These are phyloP conservation scores for Hystrix brachyura DNA, from an alignment of 2,113 vertebrate species.

Conservation along the genomic window DNA sequence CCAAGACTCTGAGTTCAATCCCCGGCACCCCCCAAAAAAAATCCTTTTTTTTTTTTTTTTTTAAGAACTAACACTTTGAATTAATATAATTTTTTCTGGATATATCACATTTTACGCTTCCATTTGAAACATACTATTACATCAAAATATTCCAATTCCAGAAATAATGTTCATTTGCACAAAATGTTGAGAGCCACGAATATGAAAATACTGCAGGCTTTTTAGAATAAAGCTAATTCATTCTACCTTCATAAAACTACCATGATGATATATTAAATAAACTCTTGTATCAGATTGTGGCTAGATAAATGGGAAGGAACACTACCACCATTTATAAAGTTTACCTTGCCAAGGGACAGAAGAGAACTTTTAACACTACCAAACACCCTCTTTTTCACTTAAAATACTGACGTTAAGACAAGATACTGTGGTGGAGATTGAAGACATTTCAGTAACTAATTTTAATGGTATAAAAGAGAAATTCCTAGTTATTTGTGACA, in stretches of 20 bases:
- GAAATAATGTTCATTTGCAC: background rate
- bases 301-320: background rate
- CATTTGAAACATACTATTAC: conserved; percentile 12
- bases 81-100: conserved; percentile 42
- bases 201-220: background rate
- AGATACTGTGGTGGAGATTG: background rate
- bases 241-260: background rate
- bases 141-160: background rate
- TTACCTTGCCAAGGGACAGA: background rate
- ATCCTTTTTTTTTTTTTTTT: too few species aligned
- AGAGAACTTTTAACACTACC: background rate
- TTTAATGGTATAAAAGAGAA: background rate
- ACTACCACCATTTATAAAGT: background rate
- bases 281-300: background rate
- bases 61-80: background rate
- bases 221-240: conserved; percentile 26
- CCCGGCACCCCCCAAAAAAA: too few species aligned
- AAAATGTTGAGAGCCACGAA: background rate
- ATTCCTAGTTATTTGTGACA: background rate
- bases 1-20: too few species aligned
- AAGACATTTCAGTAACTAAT: background rate
- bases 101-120: background rate
- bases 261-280: background rate
- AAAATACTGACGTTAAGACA: background rate
- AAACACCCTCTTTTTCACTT: background rate